Evolutionary conservation across 2,888 invertebrate genomes (phyloP).

Genomic region (Imbricaverruca yamaguchii): DNA sequence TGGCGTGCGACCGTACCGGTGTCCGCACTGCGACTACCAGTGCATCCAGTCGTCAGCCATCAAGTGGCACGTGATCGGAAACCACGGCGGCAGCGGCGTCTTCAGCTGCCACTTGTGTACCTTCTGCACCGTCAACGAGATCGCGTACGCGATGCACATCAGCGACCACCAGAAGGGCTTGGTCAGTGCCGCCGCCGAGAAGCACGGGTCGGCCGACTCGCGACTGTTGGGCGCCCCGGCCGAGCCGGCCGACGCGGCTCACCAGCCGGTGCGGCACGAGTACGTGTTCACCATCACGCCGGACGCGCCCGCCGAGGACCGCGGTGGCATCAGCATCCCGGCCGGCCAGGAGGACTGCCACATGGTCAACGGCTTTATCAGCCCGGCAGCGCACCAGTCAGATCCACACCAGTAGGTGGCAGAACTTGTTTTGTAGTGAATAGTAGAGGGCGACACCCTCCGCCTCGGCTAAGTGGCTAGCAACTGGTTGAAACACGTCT

Average conservation of each 20-base stretch:
- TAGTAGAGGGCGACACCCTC: no score
- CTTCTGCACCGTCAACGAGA: slow-evolving; percentile 22
- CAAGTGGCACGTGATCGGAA: background rate
- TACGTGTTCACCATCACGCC: slow-evolving; percentile 16
- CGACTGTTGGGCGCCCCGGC: no score
- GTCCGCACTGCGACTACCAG: slow-evolving; percentile 2
- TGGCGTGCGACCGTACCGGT: slow-evolving; percentile 16
- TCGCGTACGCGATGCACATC: background rate
- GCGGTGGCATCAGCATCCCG: slow-evolving; percentile 19
- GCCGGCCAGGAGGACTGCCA: slow-evolving; percentile 13
- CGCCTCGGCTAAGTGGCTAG: no score
- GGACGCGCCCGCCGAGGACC: slow-evolving; percentile 14
- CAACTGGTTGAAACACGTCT: no score
- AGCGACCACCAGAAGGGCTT: slow-evolving; percentile 13
- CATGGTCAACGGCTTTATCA: background rate
- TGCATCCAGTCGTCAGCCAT: slow-evolving; percentile 16
- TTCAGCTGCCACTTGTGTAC: slow-evolving; percentile 10
- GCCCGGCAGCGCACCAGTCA: background rate
- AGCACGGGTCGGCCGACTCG: background rate
- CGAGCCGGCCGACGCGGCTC: no score
- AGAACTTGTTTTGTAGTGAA: no score
- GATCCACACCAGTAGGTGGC: no score
- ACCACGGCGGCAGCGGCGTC: slow-evolving; percentile 2
- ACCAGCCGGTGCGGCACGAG: background rate
- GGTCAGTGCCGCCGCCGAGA: background rate